A percentile compares a stretch with the other conserved stretches of the same genome.
Conservation (phyloP, 2,797 vertebrate species). For the Muscicapa striata region DNA sequence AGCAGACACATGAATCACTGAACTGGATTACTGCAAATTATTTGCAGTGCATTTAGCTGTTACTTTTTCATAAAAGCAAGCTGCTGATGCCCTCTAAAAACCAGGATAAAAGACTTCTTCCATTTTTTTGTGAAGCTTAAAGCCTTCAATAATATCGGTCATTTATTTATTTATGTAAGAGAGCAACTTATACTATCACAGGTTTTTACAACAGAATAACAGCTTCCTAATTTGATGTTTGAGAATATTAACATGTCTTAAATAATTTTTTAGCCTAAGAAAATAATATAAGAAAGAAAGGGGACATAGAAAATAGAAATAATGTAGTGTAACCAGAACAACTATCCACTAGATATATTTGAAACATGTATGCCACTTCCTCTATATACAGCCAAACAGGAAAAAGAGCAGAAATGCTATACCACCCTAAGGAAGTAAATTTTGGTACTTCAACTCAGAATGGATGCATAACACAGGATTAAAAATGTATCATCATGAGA, state of each 20-base stretch:
- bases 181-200: slow-evolving; percentile 75
- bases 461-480: background rate
- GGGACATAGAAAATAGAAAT: background rate
- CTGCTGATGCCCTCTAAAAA: slow-evolving; percentile 86
- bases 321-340: background rate
- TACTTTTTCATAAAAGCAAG: slow-evolving; percentile 87
- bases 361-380: background rate
- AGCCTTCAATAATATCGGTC: slow-evolving; percentile 75
- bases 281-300: background rate
- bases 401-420: background rate
- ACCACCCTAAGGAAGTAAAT: background rate
- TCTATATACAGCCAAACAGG: background rate
- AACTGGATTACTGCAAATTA: slow-evolving; percentile 89
- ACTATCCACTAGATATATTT: background rate
- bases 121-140: slow-evolving; percentile 77
- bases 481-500: background rate
- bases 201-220: slow-evolving; percentile 73
- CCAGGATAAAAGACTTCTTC: slow-evolving; percentile 84
- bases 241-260: slow-evolving; percentile 70
- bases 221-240: slow-evolving; percentile 72
- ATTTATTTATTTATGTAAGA: slow-evolving; percentile 83
- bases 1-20: slow-evolving; percentile 88
- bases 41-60: slow-evolving; percentile 89
- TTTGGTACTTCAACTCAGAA: background rate
- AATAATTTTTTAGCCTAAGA: slow-evolving; percentile 58